Evolutionary conservation across 2,113 vertebrate genomes (phyloP).

Genomic region (Poeciliopsis turrubarensis): DNA sequence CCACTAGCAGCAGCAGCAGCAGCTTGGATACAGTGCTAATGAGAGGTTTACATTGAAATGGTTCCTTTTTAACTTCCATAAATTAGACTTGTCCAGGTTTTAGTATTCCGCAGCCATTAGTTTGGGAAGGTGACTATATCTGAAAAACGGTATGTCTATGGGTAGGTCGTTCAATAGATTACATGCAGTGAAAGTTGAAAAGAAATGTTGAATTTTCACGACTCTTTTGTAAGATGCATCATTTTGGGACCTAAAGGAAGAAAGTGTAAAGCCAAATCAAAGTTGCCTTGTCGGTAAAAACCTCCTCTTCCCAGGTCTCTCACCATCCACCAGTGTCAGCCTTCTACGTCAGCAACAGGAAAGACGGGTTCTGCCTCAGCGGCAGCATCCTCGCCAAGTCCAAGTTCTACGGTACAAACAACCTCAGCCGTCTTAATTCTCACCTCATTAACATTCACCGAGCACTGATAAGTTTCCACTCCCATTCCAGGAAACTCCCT

Average conservation of each 20-base stretch:
- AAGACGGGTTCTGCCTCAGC: slow-evolving; percentile 98
- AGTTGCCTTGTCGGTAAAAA: too few species aligned
- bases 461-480: neutral
- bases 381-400: slow-evolving; percentile 98
- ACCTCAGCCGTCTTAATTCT: neutral
- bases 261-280: too few species aligned
- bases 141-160: too few species aligned
- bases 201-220: too few species aligned
- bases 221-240: too few species aligned
- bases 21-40: neutral
- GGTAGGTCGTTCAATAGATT: too few species aligned
- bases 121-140: too few species aligned
- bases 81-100: too few species aligned
- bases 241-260: too few species aligned
- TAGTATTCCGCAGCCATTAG: too few species aligned
- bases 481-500: slow-evolving; percentile 91
- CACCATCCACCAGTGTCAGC: slow-evolving; percentile 98
- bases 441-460: neutral
- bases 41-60: neutral
- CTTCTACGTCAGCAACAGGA: slow-evolving; percentile 98
- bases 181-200: too few species aligned
- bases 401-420: slow-evolving; percentile 93
- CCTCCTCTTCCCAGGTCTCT: slow-evolving; percentile 84
- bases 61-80: neutral
- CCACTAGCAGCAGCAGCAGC: too few species aligned